phyloP scores from a whole-genome alignment of 2,888 invertebrate species.

The Timandra comae region DNA sequence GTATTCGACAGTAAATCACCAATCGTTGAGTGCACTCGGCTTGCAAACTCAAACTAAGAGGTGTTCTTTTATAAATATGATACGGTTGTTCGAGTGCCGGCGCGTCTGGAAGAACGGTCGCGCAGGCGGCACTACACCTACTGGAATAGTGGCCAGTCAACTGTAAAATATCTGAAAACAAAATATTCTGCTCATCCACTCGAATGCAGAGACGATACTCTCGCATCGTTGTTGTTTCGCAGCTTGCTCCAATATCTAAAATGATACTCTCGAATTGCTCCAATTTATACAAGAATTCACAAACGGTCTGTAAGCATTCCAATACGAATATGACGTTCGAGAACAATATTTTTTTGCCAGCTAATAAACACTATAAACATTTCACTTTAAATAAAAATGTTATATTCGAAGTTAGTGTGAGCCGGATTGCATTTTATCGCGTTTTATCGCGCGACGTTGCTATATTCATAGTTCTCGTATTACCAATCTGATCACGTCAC shows the following conservation, averaged over 20 bases:
- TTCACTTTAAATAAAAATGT: too few relatives aligned
- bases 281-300: too few relatives aligned
- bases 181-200: constrained; percentile 35
- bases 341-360: too few relatives aligned
- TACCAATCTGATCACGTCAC: constrained; percentile 46
- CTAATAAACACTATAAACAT: too few relatives aligned
- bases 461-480: constrained; percentile 36
- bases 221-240: constrained; percentile 5
- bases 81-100: constrained; percentile 43
- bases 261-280: too few relatives aligned
- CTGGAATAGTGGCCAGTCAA: constrained; percentile 39
- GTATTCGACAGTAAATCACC: constrained; percentile 36
- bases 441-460: constrained; percentile 27
- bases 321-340: too few relatives aligned
- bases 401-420: too few relatives aligned
- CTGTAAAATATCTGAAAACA: constrained; percentile 54
- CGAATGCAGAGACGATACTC: constrained; percentile 12
- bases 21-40: constrained; percentile 35
- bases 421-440: constrained; percentile 23
- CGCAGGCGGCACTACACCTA: constrained; percentile 20
- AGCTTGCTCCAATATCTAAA: too few relatives aligned
- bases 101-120: constrained; percentile 41
- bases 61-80: constrained; percentile 43
- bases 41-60: constrained; percentile 46
- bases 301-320: too few relatives aligned